These are phyloP conservation scores for Cylindroiulus punctatus DNA, from an alignment of 2,888 invertebrate species.

Conservation along the genomic window DNA sequence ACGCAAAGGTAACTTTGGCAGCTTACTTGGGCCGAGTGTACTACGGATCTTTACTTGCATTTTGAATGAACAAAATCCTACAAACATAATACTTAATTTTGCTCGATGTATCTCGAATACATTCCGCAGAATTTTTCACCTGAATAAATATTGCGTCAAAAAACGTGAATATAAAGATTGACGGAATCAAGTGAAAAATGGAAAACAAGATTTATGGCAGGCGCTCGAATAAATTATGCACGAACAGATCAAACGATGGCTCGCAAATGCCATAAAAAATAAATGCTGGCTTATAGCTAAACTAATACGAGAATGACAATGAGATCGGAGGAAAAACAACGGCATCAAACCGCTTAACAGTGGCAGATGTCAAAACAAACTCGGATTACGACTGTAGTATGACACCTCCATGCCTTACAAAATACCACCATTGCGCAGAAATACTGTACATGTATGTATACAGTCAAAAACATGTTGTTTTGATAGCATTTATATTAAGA, in stretches of 20 bases:
- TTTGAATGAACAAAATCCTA: no score
- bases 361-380: constrained; percentile 34
- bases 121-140: neutral
- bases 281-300: neutral
- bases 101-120: neutral
- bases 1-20: no score
- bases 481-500: no score
- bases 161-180: constrained; percentile 3
- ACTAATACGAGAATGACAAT: constrained; percentile 16
- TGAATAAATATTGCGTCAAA: neutral
- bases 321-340: neutral
- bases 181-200: neutral
- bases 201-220: constrained; percentile 15
- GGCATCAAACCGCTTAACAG: neutral
- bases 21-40: no score
- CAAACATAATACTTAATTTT: no score
- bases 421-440: no score
- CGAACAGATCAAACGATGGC: neutral
- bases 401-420: neutral
- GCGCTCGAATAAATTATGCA: neutral
- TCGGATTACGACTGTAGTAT: neutral
- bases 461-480: neutral
- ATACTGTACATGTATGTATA: neutral
- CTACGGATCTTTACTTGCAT: no score
- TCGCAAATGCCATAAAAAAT: neutral